Percentiles rank a stretch among this genome's conserved stretches.
phyloP scores from a whole-genome alignment of 35 echinoderm and acorn worm species.

The Chiridota heheva region DNA sequence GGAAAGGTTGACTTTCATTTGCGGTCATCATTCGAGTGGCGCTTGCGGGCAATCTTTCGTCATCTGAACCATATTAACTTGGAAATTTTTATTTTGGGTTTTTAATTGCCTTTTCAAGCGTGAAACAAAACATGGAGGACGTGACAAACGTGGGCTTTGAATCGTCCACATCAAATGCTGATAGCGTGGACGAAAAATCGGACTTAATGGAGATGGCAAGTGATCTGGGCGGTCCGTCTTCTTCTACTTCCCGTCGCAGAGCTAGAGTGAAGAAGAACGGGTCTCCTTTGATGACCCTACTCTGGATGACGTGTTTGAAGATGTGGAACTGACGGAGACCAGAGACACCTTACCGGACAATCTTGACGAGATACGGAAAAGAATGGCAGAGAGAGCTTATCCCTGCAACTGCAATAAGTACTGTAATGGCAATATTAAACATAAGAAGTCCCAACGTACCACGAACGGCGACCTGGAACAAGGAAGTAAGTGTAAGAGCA shows the following conservation, averaged over 20 bases:
- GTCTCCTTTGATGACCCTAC: not conserved
- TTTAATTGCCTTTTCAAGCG: no score
- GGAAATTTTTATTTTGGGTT: no score
- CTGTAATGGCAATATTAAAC: constrained; percentile 58
- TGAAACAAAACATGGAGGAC: no score
- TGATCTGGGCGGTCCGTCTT: constrained; percentile 25
- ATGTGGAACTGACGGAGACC: constrained; percentile 38
- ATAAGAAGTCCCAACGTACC: constrained; percentile 5
- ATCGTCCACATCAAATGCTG: constrained; percentile 33
- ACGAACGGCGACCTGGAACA: constrained; percentile 31
- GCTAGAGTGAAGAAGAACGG: no score
- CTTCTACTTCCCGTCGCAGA: no score
- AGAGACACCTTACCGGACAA: constrained; percentile 33
- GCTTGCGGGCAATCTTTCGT: no score
- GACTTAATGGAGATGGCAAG: constrained; percentile 42
- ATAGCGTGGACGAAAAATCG: constrained; percentile 9
- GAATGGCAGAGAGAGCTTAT: constrained; percentile 36
- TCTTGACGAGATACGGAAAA: constrained; percentile 37
- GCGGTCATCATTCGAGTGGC: no score
- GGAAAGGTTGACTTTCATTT: no score
- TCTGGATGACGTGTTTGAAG: constrained; percentile 12
- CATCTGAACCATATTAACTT: no score
- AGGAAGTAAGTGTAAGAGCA: constrained; percentile 68
- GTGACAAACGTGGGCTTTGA: constrained; percentile 32
- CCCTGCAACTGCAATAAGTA: constrained; percentile 82